A percentile compares a stretch with the other conserved stretches of the same genome.
phyloP scores from a whole-genome alignment of 35 echinoderm and acorn worm species.

The Anneissia japonica region DNA sequence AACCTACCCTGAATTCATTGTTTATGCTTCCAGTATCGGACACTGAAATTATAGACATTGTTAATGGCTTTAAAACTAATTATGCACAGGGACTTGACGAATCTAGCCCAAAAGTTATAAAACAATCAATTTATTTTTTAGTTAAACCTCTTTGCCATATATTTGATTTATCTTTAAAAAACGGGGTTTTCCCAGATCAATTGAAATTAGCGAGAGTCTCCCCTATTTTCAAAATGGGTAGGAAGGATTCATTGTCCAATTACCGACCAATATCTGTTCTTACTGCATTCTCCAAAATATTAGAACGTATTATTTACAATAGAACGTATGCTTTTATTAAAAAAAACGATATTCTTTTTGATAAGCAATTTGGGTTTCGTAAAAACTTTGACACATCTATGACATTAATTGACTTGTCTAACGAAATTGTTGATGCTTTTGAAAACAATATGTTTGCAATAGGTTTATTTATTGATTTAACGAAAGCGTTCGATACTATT shows the following conservation, averaged over 20 bases:
- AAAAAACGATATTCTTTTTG: slow-evolving; percentile 22
- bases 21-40: slow-evolving; percentile 16
- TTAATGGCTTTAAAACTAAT: neutral
- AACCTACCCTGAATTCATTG: slow-evolving; percentile 1
- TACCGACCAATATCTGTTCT: slow-evolving; percentile 52
- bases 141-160: slow-evolving; percentile 24
- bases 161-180: slow-evolving; percentile 37
- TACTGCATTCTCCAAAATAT: slow-evolving; percentile 36
- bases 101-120: slow-evolving; percentile 18
- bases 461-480: slow-evolving; percentile 53
- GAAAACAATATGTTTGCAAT: slow-evolving; percentile 2
- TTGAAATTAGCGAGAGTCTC: slow-evolving; percentile 46
- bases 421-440: slow-evolving; percentile 17
- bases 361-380: slow-evolving; percentile 37
- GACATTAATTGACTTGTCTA: slow-evolving; percentile 23
- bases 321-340: slow-evolving; percentile 11
- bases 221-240: slow-evolving; percentile 36
- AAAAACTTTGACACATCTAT: slow-evolving; percentile 5
- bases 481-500: slow-evolving; percentile 57
- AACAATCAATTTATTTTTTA: slow-evolving; percentile 15
- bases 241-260: neutral
- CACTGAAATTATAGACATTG: slow-evolving; percentile 26
- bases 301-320: slow-evolving; percentile 38
- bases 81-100: slow-evolving; percentile 4
- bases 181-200: slow-evolving; percentile 35